These are phyloP conservation scores for Syngnathoides biaculeatus DNA, from an alignment of 2,113 vertebrate genomes.

Conservation along the genomic window DNA sequence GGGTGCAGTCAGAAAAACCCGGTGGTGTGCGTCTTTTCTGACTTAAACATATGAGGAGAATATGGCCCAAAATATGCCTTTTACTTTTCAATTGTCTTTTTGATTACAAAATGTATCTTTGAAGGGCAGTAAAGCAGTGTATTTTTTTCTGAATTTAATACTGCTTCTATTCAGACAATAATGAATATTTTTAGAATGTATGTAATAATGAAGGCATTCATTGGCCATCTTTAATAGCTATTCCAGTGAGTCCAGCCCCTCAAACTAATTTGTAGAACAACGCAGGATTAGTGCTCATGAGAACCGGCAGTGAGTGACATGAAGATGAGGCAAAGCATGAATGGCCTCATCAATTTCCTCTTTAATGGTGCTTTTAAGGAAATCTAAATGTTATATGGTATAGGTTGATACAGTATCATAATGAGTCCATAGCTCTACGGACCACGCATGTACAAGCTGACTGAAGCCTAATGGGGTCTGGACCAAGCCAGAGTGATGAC, in stretches of 20 bases:
- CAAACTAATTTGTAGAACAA: neutral
- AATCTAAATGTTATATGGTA: neutral
- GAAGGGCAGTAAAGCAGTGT: too few species aligned
- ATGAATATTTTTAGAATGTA: too few species aligned
- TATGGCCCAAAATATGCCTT: too few species aligned
- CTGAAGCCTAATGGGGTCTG: slow-evolving; percentile 67
- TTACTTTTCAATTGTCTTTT: too few species aligned
- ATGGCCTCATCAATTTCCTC: neutral
- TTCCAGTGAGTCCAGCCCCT: neutral
- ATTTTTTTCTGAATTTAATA: too few species aligned
- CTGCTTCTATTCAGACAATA: too few species aligned
- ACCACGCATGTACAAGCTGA: neutral
- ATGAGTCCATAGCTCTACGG: neutral
- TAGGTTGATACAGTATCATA: neutral
- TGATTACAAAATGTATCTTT: too few species aligned
- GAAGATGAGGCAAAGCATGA: neutral
- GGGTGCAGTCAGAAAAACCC: too few species aligned
- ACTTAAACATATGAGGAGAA: too few species aligned
- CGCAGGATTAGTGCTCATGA: neutral
- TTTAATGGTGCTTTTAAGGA: neutral
- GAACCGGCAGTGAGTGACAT: neutral
- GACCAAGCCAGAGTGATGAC: slow-evolving; percentile 54
- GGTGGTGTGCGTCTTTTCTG: too few species aligned
- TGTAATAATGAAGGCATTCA: neutral
- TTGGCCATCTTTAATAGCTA: neutral